Conservation (phyloP, 2,888 invertebrate species). For the Malacosoma neustria region DNA sequence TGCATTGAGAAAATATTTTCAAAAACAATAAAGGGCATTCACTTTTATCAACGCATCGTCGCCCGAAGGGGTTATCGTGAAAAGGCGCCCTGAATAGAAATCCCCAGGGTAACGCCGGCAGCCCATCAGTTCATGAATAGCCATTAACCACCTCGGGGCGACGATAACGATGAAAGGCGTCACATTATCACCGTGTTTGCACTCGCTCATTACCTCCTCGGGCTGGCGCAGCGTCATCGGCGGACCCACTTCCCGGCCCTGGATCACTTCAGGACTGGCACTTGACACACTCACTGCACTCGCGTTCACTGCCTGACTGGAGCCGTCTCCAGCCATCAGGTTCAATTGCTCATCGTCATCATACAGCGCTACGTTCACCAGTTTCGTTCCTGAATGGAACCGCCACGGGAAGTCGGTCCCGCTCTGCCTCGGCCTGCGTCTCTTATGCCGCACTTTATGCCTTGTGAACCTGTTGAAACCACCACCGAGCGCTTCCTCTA, state of each 20-base stretch:
- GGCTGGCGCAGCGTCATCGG: constrained; percentile 61
- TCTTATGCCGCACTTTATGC: constrained; percentile 64
- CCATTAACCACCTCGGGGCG: constrained; percentile 66
- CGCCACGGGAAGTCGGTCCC: constrained; percentile 63
- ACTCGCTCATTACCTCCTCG: constrained; percentile 56
- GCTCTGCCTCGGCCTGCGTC: constrained; percentile 55
- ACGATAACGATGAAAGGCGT: constrained; percentile 61
- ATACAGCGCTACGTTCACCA: constrained; percentile 69
- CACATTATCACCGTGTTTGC: constrained; percentile 47
- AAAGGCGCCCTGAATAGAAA: constrained; percentile 52
- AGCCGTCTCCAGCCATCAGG: constrained; percentile 47
- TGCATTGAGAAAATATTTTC: constrained; percentile 55
- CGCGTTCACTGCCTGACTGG: constrained; percentile 32
- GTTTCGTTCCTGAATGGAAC: constrained; percentile 66
- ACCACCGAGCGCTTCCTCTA: constrained; percentile 49
- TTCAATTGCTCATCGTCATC: constrained; percentile 72
- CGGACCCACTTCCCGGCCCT: constrained; percentile 48
- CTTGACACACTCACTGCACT: constrained; percentile 66
- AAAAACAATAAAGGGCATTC: constrained; percentile 62
- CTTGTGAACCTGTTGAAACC: constrained; percentile 52
- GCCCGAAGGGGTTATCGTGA: constrained; percentile 51
- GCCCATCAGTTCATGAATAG: constrained; percentile 60
- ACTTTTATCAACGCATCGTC: constrained; percentile 67
- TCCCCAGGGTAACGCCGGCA: constrained; percentile 45
- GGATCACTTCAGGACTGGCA: constrained; percentile 42